Base-by-base conservation (phyloP, 2,888 invertebrate species). In the Drosophila subsilvestris region DNA sequence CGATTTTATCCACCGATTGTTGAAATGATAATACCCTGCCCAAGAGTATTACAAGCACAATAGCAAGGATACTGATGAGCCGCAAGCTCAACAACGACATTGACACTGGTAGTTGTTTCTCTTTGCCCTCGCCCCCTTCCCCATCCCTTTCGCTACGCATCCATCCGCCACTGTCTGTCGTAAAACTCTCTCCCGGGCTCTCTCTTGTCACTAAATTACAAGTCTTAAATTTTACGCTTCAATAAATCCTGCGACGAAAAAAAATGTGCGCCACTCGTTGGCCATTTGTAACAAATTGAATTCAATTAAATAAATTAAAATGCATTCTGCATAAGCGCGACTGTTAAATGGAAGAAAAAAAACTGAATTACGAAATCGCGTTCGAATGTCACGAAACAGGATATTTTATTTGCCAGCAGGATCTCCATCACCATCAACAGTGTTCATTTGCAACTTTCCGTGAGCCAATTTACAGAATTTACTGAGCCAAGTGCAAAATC, bases 281-380 rank as follows among this genome's bases (percentile, higher is more conserved):
- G 81, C 75, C 78, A 86, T 81, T 74, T 59, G 70, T 58, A 49
- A 70, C 76, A 81, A 84, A 84, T 84, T 86, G 70, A 84, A 81
- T 84, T 86, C 78, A 84, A 84, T 86, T 79, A 86, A 84, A 81
- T 81, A 81, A 84, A 84, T 81, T 86, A 81, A 84, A 84, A 67
- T 86, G 86, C 86, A 86, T 83, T 83, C 79, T 75, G 63, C 68
- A 75, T 79, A 76, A 83, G 72, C 74, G 63, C 55, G 59, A 73
- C 80, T 66, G 61, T 67, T 74, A 83, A 80, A 67, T 58, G 79
- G 69, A 22, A 3, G 12, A 47, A 67, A 69, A 55, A 50, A 54
- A 20, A 29, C 29, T 20, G 49, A 51, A 59, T 63, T 63, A 55
- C 59, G 6, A 66, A 72, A 63, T 60, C 45, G 49, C 47, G 70